phyloP scores from a whole-genome alignment of 37 sponge, comb jelly and placozoan species.

The Halisarca cf. caerulea region DNA sequence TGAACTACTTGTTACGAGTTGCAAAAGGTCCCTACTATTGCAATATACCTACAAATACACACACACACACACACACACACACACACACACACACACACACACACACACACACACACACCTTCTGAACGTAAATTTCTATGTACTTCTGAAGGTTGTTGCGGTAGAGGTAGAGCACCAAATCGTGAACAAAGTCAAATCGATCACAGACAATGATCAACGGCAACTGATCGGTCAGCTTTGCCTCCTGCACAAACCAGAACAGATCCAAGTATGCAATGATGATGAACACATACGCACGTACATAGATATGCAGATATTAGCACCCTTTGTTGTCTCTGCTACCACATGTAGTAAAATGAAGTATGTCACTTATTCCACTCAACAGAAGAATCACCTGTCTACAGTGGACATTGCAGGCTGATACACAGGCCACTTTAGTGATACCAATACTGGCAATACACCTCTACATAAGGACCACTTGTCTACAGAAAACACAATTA shows the following conservation, averaged over 20 bases:
- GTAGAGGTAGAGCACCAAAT: slow-evolving; percentile 97
- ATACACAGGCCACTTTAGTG: too few relatives aligned
- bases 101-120: slow-evolving; percentile 74
- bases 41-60: neutral
- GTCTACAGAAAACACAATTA: too few relatives aligned
- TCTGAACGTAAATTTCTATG: slow-evolving; percentile 99
- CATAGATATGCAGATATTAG: too few relatives aligned
- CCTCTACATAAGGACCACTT: too few relatives aligned
- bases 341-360: too few relatives aligned
- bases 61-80: neutral
- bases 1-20: too few relatives aligned
- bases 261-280: neutral
- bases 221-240: slow-evolving; percentile 98
- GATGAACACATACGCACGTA: neutral
- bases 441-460: too few relatives aligned
- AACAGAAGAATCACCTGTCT: too few relatives aligned
- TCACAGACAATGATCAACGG: slow-evolving; percentile 99
- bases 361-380: too few relatives aligned
- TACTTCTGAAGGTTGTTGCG: slow-evolving; percentile 98
- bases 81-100: slow-evolving; percentile 34
- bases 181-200: slow-evolving; percentile 99
- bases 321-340: too few relatives aligned
- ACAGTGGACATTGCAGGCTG: too few relatives aligned
- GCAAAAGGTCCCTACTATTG: too few relatives aligned
- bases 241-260: slow-evolving; percentile 65